A percentile compares a stretch with the other conserved stretches of the same genome.
phyloP scores from a whole-genome alignment of 1,140 invertebrate species.

The Mycetomoellerius zeteki region DNA sequence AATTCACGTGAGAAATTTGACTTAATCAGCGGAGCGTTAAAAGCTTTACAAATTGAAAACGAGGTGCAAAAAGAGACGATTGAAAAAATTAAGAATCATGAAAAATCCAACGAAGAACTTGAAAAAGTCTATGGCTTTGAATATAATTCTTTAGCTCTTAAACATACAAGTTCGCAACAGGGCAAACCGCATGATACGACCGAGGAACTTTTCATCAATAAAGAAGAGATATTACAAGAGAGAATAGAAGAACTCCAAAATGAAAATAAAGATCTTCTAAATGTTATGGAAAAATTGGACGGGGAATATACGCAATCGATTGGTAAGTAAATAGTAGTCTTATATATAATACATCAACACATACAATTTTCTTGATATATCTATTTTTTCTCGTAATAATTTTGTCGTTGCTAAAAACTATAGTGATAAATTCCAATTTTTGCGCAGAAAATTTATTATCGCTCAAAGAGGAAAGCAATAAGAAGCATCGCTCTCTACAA shows the following conservation, averaged over 20 bases:
- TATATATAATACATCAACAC: too few species aligned
- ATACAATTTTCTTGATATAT: too few species aligned
- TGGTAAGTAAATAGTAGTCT: conserved; percentile 74
- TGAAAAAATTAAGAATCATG: conserved; percentile 43
- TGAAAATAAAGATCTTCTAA: conserved; percentile 87
- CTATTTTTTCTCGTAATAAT: not conserved
- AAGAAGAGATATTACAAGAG: conserved; percentile 82
- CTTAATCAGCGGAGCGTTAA: conserved; percentile 84
- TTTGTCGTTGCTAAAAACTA: not conserved
- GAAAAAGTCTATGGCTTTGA: conserved; percentile 68
- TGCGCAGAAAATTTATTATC: conserved; percentile 87
- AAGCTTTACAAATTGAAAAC: conserved; percentile 86
- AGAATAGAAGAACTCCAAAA: conserved; percentile 85
- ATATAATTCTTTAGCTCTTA: conserved; percentile 74
- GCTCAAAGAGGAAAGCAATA: conserved; percentile 89
- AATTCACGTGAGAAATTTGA: conserved; percentile 83
- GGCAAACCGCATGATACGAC: conserved; percentile 65
- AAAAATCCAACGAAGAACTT: conserved; percentile 79
- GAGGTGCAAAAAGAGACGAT: conserved; percentile 60
- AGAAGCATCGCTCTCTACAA: conserved; percentile 86
- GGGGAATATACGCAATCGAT: conserved; percentile 91
- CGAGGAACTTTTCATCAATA: conserved; percentile 68
- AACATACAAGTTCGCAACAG: conserved; percentile 37
- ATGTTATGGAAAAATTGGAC: conserved; percentile 91
- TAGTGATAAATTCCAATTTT: not conserved